Evolutionary conservation across 2,888 invertebrate genomes (phyloP).

Genomic region (Mythimna pallens): DNA sequence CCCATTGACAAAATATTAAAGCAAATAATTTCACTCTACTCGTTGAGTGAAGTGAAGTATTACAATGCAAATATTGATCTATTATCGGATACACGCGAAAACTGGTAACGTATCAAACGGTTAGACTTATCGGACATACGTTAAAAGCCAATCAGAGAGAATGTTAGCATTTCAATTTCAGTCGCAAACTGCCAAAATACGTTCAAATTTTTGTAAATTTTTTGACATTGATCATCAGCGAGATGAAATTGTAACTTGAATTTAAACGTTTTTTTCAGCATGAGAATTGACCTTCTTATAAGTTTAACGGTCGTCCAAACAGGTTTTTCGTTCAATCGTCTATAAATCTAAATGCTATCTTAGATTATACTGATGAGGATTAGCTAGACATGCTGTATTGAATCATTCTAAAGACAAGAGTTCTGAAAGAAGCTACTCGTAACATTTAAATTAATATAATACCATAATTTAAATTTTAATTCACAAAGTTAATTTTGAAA

Average conservation of each 20-base stretch:
- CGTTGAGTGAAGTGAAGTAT: slow-evolving; percentile 28
- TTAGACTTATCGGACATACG: slow-evolving; percentile 74
- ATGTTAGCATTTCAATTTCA: too few species aligned
- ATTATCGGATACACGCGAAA: slow-evolving; percentile 76
- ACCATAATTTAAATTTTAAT: background rate
- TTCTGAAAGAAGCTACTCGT: background rate
- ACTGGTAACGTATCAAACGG: slow-evolving; percentile 69
- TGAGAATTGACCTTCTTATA: slow-evolving; percentile 32
- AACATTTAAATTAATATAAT: background rate
- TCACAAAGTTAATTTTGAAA: background rate
- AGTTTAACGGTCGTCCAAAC: slow-evolving; percentile 83
- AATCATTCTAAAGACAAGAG: background rate
- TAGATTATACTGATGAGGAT: slow-evolving; percentile 60
- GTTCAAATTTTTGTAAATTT: too few species aligned
- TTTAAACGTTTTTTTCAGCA: too few species aligned
- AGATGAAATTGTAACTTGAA: too few species aligned
- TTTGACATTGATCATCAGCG: too few species aligned
- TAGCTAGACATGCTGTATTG: slow-evolving; percentile 13
- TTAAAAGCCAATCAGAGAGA: slow-evolving; percentile 73
- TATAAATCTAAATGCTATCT: slow-evolving; percentile 50
- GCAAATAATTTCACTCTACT: slow-evolving; percentile 50
- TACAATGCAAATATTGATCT: slow-evolving; percentile 72
- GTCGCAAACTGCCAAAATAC: too few species aligned
- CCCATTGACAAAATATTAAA: slow-evolving; percentile 46
- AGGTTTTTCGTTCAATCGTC: slow-evolving; percentile 74